phyloP scores from a whole-genome alignment of 2,888 invertebrate genomes.

The Pardosa pseudoannulata region DNA sequence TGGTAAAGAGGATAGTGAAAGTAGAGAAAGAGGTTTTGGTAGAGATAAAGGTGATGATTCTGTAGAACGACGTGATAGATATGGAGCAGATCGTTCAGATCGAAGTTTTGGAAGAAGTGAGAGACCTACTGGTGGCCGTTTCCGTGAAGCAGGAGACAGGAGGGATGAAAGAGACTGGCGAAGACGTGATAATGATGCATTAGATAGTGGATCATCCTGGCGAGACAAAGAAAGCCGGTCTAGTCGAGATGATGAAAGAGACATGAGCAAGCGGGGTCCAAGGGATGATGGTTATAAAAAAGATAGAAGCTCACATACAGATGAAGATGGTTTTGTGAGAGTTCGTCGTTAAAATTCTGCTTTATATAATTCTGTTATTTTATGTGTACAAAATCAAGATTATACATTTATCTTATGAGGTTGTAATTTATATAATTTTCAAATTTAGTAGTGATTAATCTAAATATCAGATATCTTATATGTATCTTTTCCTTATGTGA shows the following conservation, averaged over 20 bases:
- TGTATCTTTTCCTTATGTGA: no score
- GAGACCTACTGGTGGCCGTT: not conserved
- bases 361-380: no score
- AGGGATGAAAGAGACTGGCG: slow-evolving; percentile 38
- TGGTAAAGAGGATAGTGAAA: not conserved
- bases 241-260: slow-evolving; percentile 35
- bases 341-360: slow-evolving; percentile 41
- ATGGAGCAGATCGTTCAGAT: not conserved
- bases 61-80: not conserved
- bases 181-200: not conserved
- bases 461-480: no score
- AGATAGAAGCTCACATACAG: slow-evolving; percentile 28
- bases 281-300: slow-evolving; percentile 14
- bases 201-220: slow-evolving; percentile 33
- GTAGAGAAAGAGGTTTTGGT: not conserved
- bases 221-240: not conserved
- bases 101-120: slow-evolving; percentile 1
- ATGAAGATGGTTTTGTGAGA: slow-evolving; percentile 54
- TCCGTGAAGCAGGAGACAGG: not conserved
- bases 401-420: no score
- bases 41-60: not conserved
- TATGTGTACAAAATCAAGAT: no score
- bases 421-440: no score
- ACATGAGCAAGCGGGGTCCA: slow-evolving; percentile 18
- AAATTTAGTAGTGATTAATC: no score